Evolutionary conservation across 2,113 vertebrate species (phyloP).

Genomic region (Labrus mixtus): DNA sequence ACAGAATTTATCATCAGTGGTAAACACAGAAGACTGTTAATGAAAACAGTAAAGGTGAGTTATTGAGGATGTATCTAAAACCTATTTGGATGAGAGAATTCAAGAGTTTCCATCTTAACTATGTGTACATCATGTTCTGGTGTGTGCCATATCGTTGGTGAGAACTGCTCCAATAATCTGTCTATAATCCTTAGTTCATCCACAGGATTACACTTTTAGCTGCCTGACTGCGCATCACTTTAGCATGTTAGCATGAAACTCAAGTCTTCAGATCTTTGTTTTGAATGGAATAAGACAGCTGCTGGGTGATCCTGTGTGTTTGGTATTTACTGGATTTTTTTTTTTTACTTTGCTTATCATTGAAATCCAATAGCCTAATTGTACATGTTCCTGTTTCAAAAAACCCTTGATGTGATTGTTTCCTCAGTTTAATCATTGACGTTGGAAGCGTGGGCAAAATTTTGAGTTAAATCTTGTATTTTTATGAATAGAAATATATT

Average conservation of each 20-base stretch:
- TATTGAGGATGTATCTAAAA: not conserved
- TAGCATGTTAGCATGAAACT: conserved; percentile 11
- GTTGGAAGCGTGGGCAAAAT: too few species aligned
- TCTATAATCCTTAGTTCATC: conserved; percentile 54
- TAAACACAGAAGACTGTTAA: not conserved
- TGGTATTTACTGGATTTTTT: not conserved
- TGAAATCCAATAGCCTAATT: too few species aligned
- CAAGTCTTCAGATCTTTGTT: not conserved
- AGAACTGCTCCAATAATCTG: conserved; percentile 53
- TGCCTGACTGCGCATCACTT: conserved; percentile 7
- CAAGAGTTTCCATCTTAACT: not conserved
- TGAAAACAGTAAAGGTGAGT: not conserved
- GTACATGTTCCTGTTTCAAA: too few species aligned
- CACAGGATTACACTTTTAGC: conserved; percentile 40
- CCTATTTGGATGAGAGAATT: not conserved
- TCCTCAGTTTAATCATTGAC: too few species aligned
- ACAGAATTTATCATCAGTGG: not conserved
- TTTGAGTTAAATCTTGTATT: too few species aligned
- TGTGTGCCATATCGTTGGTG: conserved; percentile 8
- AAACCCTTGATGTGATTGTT: too few species aligned
- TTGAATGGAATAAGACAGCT: not conserved
- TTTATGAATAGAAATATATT: too few species aligned
- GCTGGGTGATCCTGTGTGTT: not conserved
- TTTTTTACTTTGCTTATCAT: too few species aligned
- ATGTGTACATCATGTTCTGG: not conserved